Base-by-base conservation (phyloP, 1,140 invertebrate species). In the Drosophila novamexicana region DNA sequence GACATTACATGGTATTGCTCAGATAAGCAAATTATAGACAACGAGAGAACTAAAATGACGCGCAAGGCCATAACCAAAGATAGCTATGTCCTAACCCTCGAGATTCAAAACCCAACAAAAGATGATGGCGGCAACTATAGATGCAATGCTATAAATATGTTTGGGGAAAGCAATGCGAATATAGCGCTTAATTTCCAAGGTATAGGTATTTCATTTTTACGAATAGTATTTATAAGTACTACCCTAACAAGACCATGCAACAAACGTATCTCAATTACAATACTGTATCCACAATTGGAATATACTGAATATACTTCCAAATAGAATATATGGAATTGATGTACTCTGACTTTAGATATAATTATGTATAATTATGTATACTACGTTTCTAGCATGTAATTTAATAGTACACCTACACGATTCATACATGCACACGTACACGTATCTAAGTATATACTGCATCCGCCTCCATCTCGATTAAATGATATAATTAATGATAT, bases 101-200 rank as follows among this genome's bases (percentile, higher is more conserved):
- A 98, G 94, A 98, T 99, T 86, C 95, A 95, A 91, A 98, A 98
- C 93, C 98, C 99, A 32, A 97, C 97, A 58, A 96, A 96, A 90
- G 96, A 97, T 90, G 99, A 99, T 93, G 98, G 98, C 79, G 99
- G 99, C 70, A 98, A 98, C 93, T 99, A 99, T 94, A 96, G 98
- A 91, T 99, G 98, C 94, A 99, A 99, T 93, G 99, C 98, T 69
- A 97, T 98, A 94, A 99, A 99, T 95, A 96, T 96, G 93, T 97
- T 96, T 93, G 99, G 99, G 93, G 98, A 99, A 95, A 99, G 98
- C 93, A 99, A 99, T 95, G 99, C 99, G 79, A 99, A 99, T 94
- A 99, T 99, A 94, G 97, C 98, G 81, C 96, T 99, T 80, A 99
- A 99, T 93, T 99, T 99, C 95, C 97, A 98, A 97, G 98, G 97